Percentiles rank a stretch among this genome's conserved stretches.
phyloP scores from a whole-genome alignment of 2,113 vertebrate species.

The Chitala chitala region DNA sequence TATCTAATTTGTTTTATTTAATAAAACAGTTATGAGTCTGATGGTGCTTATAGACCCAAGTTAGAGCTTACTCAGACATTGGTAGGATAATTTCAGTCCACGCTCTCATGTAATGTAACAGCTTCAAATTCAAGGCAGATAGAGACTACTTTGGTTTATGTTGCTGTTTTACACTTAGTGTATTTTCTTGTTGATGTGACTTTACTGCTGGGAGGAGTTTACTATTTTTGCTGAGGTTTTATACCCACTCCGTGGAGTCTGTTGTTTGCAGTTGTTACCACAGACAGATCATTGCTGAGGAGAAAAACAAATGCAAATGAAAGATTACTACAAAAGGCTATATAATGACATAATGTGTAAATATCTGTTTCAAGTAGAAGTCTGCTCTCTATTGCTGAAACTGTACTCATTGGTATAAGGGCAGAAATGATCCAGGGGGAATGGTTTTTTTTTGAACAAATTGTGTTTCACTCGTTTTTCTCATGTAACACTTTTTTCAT shows the following conservation, averaged over 20 bases:
- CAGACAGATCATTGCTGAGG: not conserved
- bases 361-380: no score
- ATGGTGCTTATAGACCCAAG: not conserved
- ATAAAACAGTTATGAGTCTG: not conserved
- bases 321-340: not conserved
- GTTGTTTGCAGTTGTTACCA: not conserved
- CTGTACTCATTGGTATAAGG: not conserved
- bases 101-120: no score
- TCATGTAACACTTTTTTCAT: not conserved
- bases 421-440: not conserved
- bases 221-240: not conserved
- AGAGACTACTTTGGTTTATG: not conserved
- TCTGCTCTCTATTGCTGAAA: not conserved
- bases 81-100: not conserved
- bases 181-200: no score
- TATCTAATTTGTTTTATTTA: not conserved
- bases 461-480: not conserved
- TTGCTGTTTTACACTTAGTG: not conserved
- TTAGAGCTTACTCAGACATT: not conserved
- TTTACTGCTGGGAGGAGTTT: no score
- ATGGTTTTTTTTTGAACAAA: not conserved
- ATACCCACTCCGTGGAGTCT: not conserved
- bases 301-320: not conserved
- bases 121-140: no score
- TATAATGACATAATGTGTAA: no score